Base-by-base conservation (phyloP, 2,888 invertebrate genomes). In the Epistrophella euchroma region DNA sequence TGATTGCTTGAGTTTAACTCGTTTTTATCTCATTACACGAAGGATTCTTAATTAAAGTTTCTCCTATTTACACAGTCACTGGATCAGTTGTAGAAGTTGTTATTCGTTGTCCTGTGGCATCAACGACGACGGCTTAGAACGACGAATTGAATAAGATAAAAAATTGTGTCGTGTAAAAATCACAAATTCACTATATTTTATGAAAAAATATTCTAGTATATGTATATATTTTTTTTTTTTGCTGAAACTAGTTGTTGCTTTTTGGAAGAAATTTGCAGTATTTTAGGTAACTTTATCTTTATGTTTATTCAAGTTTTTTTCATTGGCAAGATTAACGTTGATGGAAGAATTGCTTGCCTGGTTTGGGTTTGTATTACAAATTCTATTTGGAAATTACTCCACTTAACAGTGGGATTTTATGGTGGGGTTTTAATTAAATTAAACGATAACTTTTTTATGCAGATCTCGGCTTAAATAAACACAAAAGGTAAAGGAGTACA, bases 31-130 rank as follows among this genome's bases (percentile, higher is more conserved):
- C 58, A 73, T 74, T 62, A 56, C 55, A 40, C 62, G 37, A 37
- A 72, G 74, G 80, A 75, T 64, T 60, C 79, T 79, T 84, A 84
- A 85, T 85, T 85, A 81, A 85, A 85, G 75, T 72, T 62, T 60
- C 55, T 35, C 64, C 32, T 64, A 17, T 32, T 35, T 25, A 55
- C 74, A 55, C 52, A 70, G 60, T 58, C 62, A 37, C 60, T 19
- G 64, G 11, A 32, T 17, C 19, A 56, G 32, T 43, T 58, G 13
- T 52, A 10, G 13, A 2, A 19, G 35, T 13, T 64, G 28, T 17
- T 32, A 3, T 9, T 45, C 15, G 25, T 45, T 56, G 35, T 19
- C 70, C 78, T 60, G 40, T 74, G 52, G 40, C 56, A 47, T 28
- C 17, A 35, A 35, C 58, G 70, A 47, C 17, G 19, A 35, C 58